Evolutionary conservation across 2,113 vertebrate genomes (phyloP).

Genomic region (Apistogramma diplotaenia): DNA sequence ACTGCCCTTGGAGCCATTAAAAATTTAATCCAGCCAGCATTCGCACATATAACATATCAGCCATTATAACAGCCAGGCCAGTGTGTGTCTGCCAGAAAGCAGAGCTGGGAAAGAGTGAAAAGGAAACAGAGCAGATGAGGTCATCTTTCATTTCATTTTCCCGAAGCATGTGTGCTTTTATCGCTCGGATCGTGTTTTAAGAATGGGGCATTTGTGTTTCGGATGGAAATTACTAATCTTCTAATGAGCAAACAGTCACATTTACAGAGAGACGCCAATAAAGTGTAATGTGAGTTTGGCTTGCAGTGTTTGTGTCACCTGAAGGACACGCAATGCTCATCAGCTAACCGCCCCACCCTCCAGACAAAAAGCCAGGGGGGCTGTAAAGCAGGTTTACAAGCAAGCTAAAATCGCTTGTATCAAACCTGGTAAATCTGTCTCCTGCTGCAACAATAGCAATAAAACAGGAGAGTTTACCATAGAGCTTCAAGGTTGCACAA

Average conservation of each 20-base stretch:
- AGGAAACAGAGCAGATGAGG: constrained; percentile 56
- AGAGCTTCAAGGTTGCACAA: constrained; percentile 52
- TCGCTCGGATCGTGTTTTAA: constrained; percentile 13
- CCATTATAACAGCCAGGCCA: constrained; percentile 51
- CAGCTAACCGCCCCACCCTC: constrained; percentile 58
- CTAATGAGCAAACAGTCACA: constrained; percentile 47
- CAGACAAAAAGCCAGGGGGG: constrained; percentile 61
- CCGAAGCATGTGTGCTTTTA: constrained; percentile 38
- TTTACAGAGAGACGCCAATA: constrained; percentile 44
- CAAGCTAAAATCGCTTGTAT: constrained; percentile 66
- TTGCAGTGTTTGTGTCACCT: constrained; percentile 60
- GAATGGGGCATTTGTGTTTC: constrained; percentile 6
- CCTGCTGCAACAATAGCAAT: constrained; percentile 62
- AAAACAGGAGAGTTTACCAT: constrained; percentile 56
- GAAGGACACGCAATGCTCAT: constrained; percentile 72
- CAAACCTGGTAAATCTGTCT: constrained; percentile 71
- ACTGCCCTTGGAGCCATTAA: constrained; percentile 76
- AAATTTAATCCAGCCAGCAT: constrained; percentile 76
- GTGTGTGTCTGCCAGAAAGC: constrained; percentile 53
- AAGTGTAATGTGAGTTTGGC: constrained; percentile 64
- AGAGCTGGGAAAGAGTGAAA: constrained; percentile 57
- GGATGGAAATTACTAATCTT: constrained; percentile 27
- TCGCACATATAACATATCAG: constrained; percentile 72
- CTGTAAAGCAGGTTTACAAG: constrained; percentile 72
- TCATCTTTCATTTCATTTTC: constrained; percentile 65